phyloP scores from a whole-genome alignment of 2,888 invertebrate genomes.

The Neoaliturus tenellus region DNA sequence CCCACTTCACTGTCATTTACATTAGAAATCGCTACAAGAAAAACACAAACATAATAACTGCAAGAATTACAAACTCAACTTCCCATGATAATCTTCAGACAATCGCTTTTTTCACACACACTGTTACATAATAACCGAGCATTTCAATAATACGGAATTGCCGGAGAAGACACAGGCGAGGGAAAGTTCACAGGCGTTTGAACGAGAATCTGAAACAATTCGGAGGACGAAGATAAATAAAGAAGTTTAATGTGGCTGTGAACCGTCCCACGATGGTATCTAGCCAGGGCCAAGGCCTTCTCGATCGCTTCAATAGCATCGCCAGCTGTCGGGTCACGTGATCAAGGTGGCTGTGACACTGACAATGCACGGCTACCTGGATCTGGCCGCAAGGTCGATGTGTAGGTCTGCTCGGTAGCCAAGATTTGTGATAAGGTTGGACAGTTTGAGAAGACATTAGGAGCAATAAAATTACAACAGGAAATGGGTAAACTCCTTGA shows the following conservation, averaged over 20 bases:
- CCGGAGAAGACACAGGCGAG: neutral
- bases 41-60: no score
- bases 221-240: slow-evolving; percentile 49
- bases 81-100: neutral
- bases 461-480: no score
- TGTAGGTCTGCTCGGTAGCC: no score
- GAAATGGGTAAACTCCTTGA: no score
- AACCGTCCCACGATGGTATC: slow-evolving; percentile 49
- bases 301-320: neutral
- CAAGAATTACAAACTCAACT: neutral
- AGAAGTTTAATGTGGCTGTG: slow-evolving; percentile 47
- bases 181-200: slow-evolving; percentile 41
- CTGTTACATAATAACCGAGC: slow-evolving; percentile 8
- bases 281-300: slow-evolving; percentile 2
- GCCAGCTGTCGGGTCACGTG: neutral
- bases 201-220: slow-evolving; percentile 42
- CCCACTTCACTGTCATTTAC: no score
- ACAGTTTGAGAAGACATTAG: no score
- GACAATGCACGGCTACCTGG: no score
- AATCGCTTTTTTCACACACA: neutral
- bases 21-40: no score
- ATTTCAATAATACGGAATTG: neutral
- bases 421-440: no score
- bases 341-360: neutral
- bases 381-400: no score